These are phyloP conservation scores for Lepetodrilus schrolli DNA, from an alignment of 2,888 invertebrate genomes.

Conservation along the genomic window DNA sequence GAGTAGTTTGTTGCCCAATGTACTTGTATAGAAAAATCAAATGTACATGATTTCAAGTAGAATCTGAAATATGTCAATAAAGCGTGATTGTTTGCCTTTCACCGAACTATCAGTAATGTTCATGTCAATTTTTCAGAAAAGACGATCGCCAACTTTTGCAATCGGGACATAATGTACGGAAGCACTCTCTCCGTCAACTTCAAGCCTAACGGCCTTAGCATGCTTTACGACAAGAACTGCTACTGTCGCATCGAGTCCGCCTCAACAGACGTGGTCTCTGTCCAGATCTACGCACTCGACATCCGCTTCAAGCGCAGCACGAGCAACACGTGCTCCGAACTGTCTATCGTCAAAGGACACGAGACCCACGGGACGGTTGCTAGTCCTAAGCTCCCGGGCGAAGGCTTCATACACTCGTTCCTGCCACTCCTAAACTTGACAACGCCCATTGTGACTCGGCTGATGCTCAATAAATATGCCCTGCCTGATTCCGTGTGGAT, in stretches of 20 bases:
- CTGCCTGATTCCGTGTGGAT: slow-evolving; percentile 21
- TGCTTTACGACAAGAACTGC: slow-evolving; percentile 24
- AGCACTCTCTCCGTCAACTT: not conserved
- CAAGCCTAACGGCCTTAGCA: slow-evolving; percentile 24
- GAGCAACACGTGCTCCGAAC: not conserved
- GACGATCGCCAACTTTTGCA: not conserved
- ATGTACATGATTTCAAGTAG: too few relatives aligned
- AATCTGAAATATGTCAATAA: too few relatives aligned
- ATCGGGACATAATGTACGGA: not conserved
- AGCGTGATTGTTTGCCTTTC: too few relatives aligned
- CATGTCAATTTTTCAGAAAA: slow-evolving; percentile 22
- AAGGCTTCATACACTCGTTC: slow-evolving; percentile 24
- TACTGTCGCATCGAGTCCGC: slow-evolving; percentile 12
- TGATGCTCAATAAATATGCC: slow-evolving; percentile 17
- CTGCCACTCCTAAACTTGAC: slow-evolving; percentile 17
- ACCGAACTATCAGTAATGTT: too few relatives aligned
- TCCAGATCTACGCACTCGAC: slow-evolving; percentile 13
- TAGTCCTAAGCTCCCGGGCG: not conserved
- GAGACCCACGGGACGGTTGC: slow-evolving; percentile 3
- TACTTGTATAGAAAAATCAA: too few relatives aligned
- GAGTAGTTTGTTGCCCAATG: too few relatives aligned
- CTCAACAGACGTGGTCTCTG: not conserved
- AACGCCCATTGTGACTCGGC: not conserved
- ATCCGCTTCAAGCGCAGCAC: slow-evolving; percentile 7
- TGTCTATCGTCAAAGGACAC: not conserved